A percentile compares a stretch with the other conserved stretches of the same genome.
Conservation (phyloP, 2,888 invertebrate genomes). For the Pyrgus malvae region DNA sequence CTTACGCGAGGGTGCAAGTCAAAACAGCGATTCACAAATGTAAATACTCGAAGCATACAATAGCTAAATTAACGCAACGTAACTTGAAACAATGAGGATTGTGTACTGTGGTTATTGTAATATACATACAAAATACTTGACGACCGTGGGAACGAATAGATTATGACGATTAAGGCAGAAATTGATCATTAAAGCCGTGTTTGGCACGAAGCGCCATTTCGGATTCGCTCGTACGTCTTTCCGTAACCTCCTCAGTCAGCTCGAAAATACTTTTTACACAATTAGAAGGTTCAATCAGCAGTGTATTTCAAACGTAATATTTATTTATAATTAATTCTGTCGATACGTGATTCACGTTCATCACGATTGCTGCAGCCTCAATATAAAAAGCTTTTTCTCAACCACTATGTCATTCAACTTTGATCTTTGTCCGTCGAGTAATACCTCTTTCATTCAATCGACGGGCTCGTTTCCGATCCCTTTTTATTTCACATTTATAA, state of each 20-base stretch:
- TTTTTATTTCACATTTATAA: conserved; percentile 50
- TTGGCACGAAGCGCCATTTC: conserved; percentile 54
- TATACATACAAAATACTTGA: conserved; percentile 66
- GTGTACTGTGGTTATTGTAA: conserved; percentile 70
- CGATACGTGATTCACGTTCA: conserved; percentile 57
- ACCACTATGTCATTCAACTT: conserved; percentile 71
- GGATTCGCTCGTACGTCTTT: conserved; percentile 42
- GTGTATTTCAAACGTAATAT: conserved; percentile 31
- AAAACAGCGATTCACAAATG: conserved; percentile 63
- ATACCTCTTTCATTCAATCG: conserved; percentile 73
- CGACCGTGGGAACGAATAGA: conserved; percentile 70
- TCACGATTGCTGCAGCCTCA: conserved; percentile 60
- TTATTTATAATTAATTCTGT: conserved; percentile 49
- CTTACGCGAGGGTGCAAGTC: conserved; percentile 42
- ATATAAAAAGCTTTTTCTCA: conserved; percentile 53
- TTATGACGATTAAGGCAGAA: conserved; percentile 63
- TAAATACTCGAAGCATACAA: conserved; percentile 73
- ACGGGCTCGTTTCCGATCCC: conserved; percentile 53
- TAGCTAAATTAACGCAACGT: conserved; percentile 64
- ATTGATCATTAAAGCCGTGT: conserved; percentile 53
- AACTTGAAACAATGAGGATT: conserved; percentile 76
- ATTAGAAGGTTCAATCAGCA: conserved; percentile 26
- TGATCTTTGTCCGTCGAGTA: conserved; percentile 68
- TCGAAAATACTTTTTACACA: conserved; percentile 10
- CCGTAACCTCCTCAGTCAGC: background rate